Evolutionary conservation across 2,113 vertebrate species (phyloP).

Genomic region (Amphiprion percula): DNA sequence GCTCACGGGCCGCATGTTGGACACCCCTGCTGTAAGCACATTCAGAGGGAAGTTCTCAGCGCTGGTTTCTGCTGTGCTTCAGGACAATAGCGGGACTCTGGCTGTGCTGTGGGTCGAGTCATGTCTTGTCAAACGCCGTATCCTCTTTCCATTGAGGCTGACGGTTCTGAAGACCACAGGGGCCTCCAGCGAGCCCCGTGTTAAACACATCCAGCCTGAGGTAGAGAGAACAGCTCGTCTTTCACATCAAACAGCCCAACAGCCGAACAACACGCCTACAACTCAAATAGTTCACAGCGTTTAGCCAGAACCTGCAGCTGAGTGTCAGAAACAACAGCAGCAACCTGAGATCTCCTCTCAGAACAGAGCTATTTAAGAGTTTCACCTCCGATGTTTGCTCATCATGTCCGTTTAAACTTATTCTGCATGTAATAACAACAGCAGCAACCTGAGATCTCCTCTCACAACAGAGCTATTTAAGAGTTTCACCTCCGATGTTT

Average conservation of each 20-base stretch:
- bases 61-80: conserved; percentile 59
- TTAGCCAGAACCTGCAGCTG: conserved; percentile 14
- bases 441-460: background rate
- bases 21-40: no score
- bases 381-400: background rate
- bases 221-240: conserved; percentile 55
- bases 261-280: conserved; percentile 3
- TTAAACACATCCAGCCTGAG: conserved; percentile 76
- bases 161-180: conserved; percentile 53
- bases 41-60: conserved; percentile 45
- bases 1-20: no score
- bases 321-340: background rate
- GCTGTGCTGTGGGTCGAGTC: conserved; percentile 71
- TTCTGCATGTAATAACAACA: background rate
- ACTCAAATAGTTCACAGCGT: conserved; percentile 34
- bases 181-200: conserved; percentile 53
- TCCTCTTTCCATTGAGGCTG: conserved; percentile 74
- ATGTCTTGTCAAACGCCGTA: conserved; percentile 78
- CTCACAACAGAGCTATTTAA: background rate
- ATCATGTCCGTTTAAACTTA: background rate
- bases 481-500: background rate
- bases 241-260: conserved; percentile 60
- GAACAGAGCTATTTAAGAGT: background rate
- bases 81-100: conserved; percentile 69
- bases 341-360: background rate